These are phyloP conservation scores for Crypturellus tataupa DNA, from an alignment of 2,797 vertebrate species.

Conservation along the genomic window DNA sequence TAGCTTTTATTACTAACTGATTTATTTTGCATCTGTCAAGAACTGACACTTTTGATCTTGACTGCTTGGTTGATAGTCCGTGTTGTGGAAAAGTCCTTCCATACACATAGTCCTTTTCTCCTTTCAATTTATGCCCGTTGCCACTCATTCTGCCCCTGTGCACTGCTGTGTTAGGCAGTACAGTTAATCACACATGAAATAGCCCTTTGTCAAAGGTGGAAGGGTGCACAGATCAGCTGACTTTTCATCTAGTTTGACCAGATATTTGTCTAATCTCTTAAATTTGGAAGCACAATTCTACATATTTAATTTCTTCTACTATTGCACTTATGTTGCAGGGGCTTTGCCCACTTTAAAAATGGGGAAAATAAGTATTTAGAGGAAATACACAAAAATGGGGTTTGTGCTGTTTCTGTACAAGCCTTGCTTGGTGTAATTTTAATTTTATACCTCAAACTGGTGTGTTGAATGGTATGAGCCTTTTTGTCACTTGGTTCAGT, in stretches of 20 bases:
- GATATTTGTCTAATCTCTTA: not conserved
- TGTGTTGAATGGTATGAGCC: not conserved
- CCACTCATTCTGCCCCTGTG: not conserved
- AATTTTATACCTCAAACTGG: not conserved
- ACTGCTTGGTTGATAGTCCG: not conserved
- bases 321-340: not conserved
- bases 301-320: not conserved
- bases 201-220: not conserved
- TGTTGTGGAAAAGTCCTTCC: fast-evolving
- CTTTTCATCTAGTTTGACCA: not conserved
- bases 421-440: not conserved
- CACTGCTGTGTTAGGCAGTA: fast-evolving
- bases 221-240: not conserved
- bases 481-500: not conserved
- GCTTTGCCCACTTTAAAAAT: not conserved
- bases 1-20: not conserved
- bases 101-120: not conserved
- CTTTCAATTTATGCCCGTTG: not conserved
- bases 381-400: not conserved
- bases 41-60: not conserved
- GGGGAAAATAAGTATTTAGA: not conserved
- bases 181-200: not conserved
- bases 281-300: not conserved
- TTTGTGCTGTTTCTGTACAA: not conserved
- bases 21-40: not conserved